Evolutionary conservation across 2,888 invertebrate genomes (phyloP).

Genomic region (Agrochola lota): DNA sequence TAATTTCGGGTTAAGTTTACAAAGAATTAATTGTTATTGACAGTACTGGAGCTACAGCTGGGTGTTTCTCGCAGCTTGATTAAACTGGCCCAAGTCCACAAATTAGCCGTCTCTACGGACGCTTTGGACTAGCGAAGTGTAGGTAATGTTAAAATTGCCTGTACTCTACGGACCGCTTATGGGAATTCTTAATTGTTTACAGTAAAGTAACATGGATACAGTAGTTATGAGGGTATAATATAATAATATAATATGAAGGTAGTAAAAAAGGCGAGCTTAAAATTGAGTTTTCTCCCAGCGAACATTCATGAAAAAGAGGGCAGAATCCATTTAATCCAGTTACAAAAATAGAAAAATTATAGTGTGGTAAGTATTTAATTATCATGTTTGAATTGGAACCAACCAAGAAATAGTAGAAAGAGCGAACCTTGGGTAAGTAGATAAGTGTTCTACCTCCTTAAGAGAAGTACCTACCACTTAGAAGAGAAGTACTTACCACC

Average conservation of each 20-base stretch:
- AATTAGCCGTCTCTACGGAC: slow-evolving; percentile 52
- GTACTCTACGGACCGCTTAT: slow-evolving; percentile 21
- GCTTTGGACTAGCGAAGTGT: slow-evolving; percentile 26
- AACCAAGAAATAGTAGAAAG: background rate
- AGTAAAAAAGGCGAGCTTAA: background rate
- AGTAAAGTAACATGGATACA: background rate
- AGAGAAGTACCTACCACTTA: background rate
- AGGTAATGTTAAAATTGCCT: slow-evolving; percentile 38
- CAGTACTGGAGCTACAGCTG: slow-evolving; percentile 45
- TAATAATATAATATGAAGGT: background rate
- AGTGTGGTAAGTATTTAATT: background rate
- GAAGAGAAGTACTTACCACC: background rate
- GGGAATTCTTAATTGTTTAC: slow-evolving; percentile 23
- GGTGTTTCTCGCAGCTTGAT: slow-evolving; percentile 53
- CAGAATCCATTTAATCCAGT: background rate
- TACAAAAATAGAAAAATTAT: background rate
- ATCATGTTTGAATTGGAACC: background rate
- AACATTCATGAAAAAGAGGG: background rate
- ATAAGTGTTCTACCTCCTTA: background rate
- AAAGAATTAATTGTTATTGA: slow-evolving; percentile 62
- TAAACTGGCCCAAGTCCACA: slow-evolving; percentile 57
- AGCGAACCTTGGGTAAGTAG: too few relatives aligned
- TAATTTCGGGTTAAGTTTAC: slow-evolving; percentile 42
- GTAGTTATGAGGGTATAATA: background rate
- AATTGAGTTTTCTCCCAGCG: background rate